Conservation (phyloP, 2,113 vertebrate genomes). For the Mionectes macconnelli region DNA sequence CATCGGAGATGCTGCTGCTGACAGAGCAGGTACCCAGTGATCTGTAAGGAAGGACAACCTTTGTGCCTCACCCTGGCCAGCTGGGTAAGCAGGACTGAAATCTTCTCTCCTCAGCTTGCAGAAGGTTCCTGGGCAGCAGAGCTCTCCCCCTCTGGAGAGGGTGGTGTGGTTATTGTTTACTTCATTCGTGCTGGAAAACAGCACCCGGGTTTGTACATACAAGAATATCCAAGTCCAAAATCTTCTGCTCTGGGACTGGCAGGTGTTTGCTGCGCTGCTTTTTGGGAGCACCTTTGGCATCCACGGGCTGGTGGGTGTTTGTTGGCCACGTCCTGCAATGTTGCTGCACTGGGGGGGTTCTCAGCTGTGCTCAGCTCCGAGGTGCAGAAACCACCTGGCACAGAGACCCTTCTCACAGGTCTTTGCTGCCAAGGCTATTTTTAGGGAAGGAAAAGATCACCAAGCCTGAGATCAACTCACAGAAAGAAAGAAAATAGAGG, state of each 20-base stretch:
- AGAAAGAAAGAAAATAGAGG: background rate
- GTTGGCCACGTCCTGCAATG: background rate
- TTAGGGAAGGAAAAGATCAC: background rate
- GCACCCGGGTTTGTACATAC: accelerated
- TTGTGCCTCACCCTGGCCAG: background rate
- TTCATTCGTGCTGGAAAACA: background rate
- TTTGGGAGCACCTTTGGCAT: background rate
- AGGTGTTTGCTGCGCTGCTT: background rate
- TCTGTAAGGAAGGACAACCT: background rate
- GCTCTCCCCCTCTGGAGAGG: background rate
- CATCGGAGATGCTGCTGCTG: background rate
- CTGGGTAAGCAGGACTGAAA: background rate
- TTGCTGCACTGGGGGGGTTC: background rate
- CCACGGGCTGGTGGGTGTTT: background rate
- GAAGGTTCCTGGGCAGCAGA: background rate
- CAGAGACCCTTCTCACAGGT: background rate
- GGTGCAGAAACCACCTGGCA: background rate
- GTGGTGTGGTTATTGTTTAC: background rate
- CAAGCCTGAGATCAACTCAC: background rate
- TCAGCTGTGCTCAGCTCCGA: background rate
- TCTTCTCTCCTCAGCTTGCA: background rate
- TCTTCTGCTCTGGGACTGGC: background rate
- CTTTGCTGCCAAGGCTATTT: background rate
- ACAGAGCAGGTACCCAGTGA: background rate
- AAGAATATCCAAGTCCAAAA: background rate